Evolutionary conservation across 1,140 invertebrate species (phyloP).

Genomic region (Leptoteleia sp.): DNA sequence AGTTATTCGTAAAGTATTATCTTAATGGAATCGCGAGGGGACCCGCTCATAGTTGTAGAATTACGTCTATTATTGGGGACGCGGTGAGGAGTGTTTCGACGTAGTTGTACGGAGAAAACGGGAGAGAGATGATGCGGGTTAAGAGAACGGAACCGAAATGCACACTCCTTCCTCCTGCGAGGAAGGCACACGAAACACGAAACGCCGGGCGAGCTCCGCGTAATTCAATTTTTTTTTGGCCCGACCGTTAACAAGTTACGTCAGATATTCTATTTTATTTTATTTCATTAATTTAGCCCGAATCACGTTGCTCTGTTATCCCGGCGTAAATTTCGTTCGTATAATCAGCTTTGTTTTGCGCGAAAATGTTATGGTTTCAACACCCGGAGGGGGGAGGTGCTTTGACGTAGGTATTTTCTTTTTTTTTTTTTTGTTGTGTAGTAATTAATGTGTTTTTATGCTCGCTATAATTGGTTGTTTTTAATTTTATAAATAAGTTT

Average conservation of each 20-base stretch:
- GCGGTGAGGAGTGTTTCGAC: conserved; percentile 22
- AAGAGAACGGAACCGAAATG: background rate
- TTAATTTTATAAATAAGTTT: conserved; percentile 20
- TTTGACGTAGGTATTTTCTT: background rate
- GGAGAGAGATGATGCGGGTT: conserved; percentile 27
- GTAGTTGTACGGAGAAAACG: conserved; percentile 20
- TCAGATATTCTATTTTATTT: background rate
- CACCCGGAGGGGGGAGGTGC: background rate
- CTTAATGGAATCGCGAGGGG: conserved; percentile 51
- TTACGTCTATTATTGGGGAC: conserved; percentile 22
- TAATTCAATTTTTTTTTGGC: background rate
- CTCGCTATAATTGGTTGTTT: background rate
- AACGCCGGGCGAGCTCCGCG: background rate
- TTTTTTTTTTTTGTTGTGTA: no score
- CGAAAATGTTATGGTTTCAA: background rate
- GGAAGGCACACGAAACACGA: background rate
- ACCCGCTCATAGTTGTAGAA: conserved; percentile 31
- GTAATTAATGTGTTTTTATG: background rate
- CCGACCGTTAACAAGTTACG: background rate
- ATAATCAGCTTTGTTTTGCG: background rate
- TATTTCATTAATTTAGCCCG: background rate
- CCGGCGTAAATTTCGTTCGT: background rate
- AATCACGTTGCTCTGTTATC: background rate
- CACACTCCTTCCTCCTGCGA: no score
- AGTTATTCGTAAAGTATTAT: conserved; percentile 55